Conservation (phyloP, 2,113 vertebrate genomes). For the Hemiscyllium ocellatum region DNA sequence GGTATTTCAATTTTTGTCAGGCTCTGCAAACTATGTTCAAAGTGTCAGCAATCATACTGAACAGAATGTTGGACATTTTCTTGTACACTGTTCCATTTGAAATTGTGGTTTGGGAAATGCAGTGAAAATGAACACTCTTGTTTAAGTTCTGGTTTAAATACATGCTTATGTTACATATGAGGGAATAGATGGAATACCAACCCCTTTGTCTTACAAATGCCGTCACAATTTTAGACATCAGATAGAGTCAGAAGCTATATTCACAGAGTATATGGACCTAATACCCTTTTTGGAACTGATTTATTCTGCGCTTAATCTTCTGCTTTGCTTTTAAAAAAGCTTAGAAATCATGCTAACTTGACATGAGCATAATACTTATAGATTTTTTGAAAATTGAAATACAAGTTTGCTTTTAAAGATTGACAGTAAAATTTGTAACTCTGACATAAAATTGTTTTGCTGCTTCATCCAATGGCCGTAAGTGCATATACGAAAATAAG, state of each 20-base stretch:
- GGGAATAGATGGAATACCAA: neutral
- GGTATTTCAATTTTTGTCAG: neutral
- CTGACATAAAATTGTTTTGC: neutral
- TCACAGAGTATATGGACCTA: neutral
- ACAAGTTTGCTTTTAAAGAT: neutral
- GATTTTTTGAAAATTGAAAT: neutral
- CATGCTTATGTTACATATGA: neutral
- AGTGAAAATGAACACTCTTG: neutral
- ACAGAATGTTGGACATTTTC: neutral
- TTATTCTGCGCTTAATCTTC: neutral
- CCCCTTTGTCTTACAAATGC: neutral
- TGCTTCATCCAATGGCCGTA: neutral
- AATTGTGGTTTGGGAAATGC: neutral
- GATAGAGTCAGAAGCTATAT: neutral
- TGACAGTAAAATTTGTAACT: neutral
- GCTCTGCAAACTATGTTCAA: neutral
- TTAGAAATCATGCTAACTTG: neutral
- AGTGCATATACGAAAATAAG: neutral
- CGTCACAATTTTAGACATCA: neutral
- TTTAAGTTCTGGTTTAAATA: neutral
- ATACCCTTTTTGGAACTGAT: neutral
- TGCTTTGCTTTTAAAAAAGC: neutral
- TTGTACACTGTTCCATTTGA: neutral
- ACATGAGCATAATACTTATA: neutral
- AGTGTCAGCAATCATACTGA: neutral